Evolutionary conservation across 2,113 vertebrate species (phyloP).

Genomic region (Xiphorhynchus elegans): DNA sequence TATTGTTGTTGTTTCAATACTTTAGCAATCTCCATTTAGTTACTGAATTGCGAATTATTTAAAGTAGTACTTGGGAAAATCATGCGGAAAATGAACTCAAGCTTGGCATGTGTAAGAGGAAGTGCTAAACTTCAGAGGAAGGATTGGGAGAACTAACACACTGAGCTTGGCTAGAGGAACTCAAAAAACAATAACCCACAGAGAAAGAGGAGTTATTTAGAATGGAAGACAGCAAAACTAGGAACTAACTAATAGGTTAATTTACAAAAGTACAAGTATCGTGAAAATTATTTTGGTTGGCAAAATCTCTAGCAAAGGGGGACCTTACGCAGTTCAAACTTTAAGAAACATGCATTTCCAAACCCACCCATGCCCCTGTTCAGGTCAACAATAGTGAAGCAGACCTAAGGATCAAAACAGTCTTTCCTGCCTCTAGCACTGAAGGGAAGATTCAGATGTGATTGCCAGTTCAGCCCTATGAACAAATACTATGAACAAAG

Average conservation of each 20-base stretch:
- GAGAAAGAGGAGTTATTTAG: conserved; percentile 12
- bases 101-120: conserved; percentile 40
- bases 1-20: conserved; percentile 37
- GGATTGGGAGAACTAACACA: background rate
- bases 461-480: background rate
- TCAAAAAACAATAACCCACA: background rate
- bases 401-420: background rate
- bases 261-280: background rate
- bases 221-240: background rate
- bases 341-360: background rate
- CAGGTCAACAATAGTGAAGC: background rate
- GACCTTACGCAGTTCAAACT: background rate
- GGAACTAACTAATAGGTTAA: background rate
- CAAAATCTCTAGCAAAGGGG: background rate
- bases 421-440: background rate
- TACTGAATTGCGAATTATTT: conserved; percentile 41
- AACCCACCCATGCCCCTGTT: background rate
- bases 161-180: background rate
- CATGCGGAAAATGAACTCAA: conserved; percentile 17
- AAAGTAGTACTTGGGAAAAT: conserved; percentile 55
- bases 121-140: conserved; percentile 49
- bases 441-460: background rate
- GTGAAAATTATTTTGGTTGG: background rate
- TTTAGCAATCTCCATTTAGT: conserved; percentile 43
- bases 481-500: no score